phyloP scores from a whole-genome alignment of 2,888 invertebrate species.

The Parthenolecanium corni region DNA sequence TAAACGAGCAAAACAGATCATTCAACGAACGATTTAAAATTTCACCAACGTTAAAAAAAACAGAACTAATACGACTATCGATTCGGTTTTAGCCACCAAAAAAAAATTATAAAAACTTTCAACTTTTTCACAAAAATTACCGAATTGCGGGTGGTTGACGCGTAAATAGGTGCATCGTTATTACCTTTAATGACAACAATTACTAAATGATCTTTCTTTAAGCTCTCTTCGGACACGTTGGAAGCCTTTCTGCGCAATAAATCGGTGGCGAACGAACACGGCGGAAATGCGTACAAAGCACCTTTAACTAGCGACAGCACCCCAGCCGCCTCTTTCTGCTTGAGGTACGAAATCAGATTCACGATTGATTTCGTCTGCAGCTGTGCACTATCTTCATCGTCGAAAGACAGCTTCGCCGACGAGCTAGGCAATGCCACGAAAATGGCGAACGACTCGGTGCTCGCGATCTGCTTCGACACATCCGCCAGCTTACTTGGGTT shows the following conservation, averaged over 20 bases:
- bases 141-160: no score
- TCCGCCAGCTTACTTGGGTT: slow-evolving; percentile 94
- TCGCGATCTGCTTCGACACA: slow-evolving; percentile 81
- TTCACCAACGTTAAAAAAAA: not conserved
- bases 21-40: not conserved
- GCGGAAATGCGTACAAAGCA: slow-evolving; percentile 92
- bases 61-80: not conserved
- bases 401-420: slow-evolving; percentile 55
- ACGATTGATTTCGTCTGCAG: slow-evolving; percentile 83
- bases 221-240: slow-evolving; percentile 74
- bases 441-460: slow-evolving; percentile 84
- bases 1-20: no score
- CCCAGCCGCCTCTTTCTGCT: slow-evolving; percentile 97
- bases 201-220: slow-evolving; percentile 89
- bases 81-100: not conserved
- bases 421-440: slow-evolving; percentile 83
- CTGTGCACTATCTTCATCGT: slow-evolving; percentile 57
- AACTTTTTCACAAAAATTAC: not conserved
- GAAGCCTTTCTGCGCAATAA: slow-evolving; percentile 80
- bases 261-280: slow-evolving; percentile 90
- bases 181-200: slow-evolving; percentile 82
- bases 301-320: slow-evolving; percentile 86
- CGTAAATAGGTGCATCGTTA: not conserved
- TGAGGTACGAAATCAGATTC: slow-evolving; percentile 90
- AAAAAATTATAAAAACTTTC: not conserved